phyloP scores from a whole-genome alignment of 2,888 invertebrate genomes.

The Drosophila robusta region DNA sequence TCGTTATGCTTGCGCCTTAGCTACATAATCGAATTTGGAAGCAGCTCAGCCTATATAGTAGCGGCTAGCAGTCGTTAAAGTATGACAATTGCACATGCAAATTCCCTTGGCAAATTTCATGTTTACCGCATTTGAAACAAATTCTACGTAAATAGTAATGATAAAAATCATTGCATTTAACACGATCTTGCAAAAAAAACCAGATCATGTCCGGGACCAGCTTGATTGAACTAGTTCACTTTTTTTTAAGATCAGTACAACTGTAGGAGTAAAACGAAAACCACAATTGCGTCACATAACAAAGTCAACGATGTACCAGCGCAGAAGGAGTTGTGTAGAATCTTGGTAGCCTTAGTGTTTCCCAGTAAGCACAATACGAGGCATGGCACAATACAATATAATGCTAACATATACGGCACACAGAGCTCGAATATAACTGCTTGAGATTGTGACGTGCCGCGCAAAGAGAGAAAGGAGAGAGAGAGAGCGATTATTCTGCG shows the following conservation, averaged over 20 bases:
- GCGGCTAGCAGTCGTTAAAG: no score
- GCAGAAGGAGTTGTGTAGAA: neutral
- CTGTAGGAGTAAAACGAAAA: neutral
- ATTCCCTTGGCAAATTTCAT: no score
- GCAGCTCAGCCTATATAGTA: no score
- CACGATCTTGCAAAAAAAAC: neutral
- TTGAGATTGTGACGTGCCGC: conserved; percentile 33
- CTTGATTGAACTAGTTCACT: conserved; percentile 9
- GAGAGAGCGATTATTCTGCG: neutral
- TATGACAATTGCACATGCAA: no score
- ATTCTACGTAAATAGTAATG: no score
- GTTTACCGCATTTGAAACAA: no score
- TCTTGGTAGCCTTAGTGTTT: neutral
- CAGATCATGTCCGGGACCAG: neutral
- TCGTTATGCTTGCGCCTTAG: no score
- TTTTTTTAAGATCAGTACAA: neutral
- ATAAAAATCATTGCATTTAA: no score
- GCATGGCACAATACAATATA: neutral
- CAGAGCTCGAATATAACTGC: neutral
- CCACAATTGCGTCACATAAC: neutral
- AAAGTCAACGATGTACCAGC: neutral
- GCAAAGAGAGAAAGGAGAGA: conserved; percentile 24
- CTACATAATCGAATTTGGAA: no score
- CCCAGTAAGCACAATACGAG: neutral
- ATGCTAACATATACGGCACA: neutral